phyloP scores from a whole-genome alignment of 2,113 vertebrate genomes.

The Lethenteron reissneri region DNA sequence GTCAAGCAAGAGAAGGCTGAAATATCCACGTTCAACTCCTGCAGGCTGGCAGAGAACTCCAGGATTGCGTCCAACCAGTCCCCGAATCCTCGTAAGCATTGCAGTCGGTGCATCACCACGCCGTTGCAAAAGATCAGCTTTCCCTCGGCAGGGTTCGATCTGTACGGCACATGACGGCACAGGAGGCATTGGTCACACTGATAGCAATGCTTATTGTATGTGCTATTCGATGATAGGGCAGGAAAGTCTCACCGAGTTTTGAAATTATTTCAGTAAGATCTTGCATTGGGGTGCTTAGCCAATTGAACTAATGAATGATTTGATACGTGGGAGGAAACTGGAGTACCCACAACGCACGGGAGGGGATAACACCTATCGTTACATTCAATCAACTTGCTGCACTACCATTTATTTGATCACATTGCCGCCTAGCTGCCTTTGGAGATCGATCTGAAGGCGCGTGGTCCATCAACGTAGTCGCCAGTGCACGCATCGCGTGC shows the following conservation, averaged over 20 bases:
- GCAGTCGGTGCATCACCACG: slow-evolving; percentile 82
- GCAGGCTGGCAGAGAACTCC: slow-evolving; percentile 92
- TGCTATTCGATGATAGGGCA: slow-evolving; percentile 42
- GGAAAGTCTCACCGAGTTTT: slow-evolving; percentile 14
- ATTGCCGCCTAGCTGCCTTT: too few relatives aligned
- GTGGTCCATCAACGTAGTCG: too few relatives aligned
- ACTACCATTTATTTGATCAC: too few relatives aligned
- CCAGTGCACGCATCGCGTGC: too few relatives aligned
- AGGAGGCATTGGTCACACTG: slow-evolving; percentile 30
- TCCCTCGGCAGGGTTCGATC: slow-evolving; percentile 93
- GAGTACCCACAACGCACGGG: not conserved
- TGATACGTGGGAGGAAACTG: too few relatives aligned
- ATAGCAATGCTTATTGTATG: slow-evolving; percentile 49
- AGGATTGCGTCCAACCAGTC: slow-evolving; percentile 97
- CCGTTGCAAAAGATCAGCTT: slow-evolving; percentile 99
- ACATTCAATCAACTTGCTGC: too few relatives aligned
- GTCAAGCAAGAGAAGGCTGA: slow-evolving; percentile 97
- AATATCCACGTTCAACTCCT: slow-evolving; percentile 95
- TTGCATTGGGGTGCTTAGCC: too few relatives aligned
- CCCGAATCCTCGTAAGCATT: slow-evolving; percentile 91
- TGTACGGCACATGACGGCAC: slow-evolving; percentile 31
- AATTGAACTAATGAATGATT: too few relatives aligned
- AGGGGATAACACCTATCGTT: not conserved
- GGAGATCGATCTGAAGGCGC: too few relatives aligned
- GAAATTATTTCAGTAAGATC: too few relatives aligned